These are phyloP conservation scores for Bombycilla garrulus DNA, from an alignment of 2,113 vertebrate genomes.

Conservation along the genomic window DNA sequence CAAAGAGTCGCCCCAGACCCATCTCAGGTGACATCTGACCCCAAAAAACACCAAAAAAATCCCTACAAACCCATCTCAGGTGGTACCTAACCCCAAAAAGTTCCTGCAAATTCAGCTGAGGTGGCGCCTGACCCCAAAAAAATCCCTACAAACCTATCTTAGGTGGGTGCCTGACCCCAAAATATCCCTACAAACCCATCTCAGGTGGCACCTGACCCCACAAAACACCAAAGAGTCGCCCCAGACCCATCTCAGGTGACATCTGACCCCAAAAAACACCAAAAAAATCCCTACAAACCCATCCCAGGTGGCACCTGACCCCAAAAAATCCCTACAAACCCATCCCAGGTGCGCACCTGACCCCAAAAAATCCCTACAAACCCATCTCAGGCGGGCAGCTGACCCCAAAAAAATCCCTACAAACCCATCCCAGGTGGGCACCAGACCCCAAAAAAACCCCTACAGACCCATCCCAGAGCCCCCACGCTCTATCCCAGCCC, in stretches of 20 bases:
- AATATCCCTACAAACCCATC: neutral
- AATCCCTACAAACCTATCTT: neutral
- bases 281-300: neutral
- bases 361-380: neutral
- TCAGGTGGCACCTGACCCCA: neutral
- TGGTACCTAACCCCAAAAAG: neutral
- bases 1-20: no score
- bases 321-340: fast-evolving
- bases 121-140: neutral
- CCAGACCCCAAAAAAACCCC: fast-evolving
- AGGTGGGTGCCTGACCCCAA: neutral
- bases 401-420: neutral
- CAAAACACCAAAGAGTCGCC: fast-evolving
- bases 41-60: no score
- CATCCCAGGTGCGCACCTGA: neutral
- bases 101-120: neutral
- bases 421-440: fast-evolving
- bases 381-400: no score
- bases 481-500: neutral
- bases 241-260: fast-evolving
- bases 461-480: neutral
- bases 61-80: no score
- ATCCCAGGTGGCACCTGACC: fast-evolving
- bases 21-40: no score
- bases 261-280: no score